Conservation (phyloP, 2,888 invertebrate species). For the Drosophila fungiperda region DNA sequence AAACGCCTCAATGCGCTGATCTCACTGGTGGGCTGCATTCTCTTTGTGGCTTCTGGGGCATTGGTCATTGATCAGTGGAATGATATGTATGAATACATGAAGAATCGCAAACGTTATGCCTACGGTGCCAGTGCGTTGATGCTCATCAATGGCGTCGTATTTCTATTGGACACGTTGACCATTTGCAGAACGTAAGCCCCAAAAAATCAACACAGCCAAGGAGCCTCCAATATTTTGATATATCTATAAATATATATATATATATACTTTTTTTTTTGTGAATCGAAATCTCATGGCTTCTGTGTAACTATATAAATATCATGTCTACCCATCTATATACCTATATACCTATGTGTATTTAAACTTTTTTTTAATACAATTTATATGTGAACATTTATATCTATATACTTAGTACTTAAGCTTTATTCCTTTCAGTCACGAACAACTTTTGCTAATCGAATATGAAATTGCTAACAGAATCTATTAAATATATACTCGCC, state of each 20-base stretch:
- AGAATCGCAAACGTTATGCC: slow-evolving; percentile 82
- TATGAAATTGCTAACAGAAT: slow-evolving; percentile 64
- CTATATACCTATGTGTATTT: slow-evolving; percentile 20
- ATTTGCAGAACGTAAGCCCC: slow-evolving; percentile 83
- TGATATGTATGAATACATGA: slow-evolving; percentile 63
- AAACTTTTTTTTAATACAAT: slow-evolving; percentile 9
- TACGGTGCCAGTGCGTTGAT: slow-evolving; percentile 83
- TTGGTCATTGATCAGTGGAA: slow-evolving; percentile 84
- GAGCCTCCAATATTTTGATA: slow-evolving; percentile 11
- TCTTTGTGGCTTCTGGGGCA: slow-evolving; percentile 82
- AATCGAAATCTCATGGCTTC: slow-evolving; percentile 64
- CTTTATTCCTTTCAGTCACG: slow-evolving; percentile 53
- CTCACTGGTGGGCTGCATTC: slow-evolving; percentile 80
- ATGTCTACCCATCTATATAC: slow-evolving; percentile 31
- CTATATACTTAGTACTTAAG: slow-evolving; percentile 58
- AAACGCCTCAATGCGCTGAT: slow-evolving; percentile 83
- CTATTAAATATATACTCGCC: slow-evolving; percentile 46
- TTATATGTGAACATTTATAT: slow-evolving; percentile 5
- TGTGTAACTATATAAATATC: slow-evolving; percentile 58
- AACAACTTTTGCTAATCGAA: slow-evolving; percentile 47
- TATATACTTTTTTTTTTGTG: slow-evolving; percentile 36
- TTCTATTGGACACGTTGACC: slow-evolving; percentile 82
- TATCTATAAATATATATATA: slow-evolving; percentile 24
- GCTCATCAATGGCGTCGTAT: slow-evolving; percentile 84
- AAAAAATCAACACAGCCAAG: background rate